Evolutionary conservation across 1,140 invertebrate genomes (phyloP).

Genomic region (Periplaneta americana): DNA sequence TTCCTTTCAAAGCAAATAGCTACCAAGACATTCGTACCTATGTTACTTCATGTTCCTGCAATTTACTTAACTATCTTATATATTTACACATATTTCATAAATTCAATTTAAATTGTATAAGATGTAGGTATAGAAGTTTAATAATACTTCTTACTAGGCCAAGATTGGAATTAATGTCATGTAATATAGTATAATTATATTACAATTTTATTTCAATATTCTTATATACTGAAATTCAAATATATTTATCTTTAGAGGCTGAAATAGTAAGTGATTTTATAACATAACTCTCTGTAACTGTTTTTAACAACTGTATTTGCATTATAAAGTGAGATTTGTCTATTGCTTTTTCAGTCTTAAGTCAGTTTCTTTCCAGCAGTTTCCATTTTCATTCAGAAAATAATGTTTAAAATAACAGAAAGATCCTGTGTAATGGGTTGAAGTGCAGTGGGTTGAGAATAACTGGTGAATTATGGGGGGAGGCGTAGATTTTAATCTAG

Average conservation of each 20-base stretch:
- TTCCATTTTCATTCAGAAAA: too few relatives aligned
- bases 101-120: background rate
- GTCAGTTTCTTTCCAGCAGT: too few relatives aligned
- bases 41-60: background rate
- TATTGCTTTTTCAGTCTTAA: too few relatives aligned
- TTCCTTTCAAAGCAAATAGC: background rate
- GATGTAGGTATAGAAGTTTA: background rate
- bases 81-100: background rate
- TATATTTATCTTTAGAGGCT: background rate
- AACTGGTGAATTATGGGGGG: too few relatives aligned
- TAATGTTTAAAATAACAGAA: too few relatives aligned
- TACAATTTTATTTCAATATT: background rate
- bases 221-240: background rate
- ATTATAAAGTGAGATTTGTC: background rate
- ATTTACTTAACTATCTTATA: background rate
- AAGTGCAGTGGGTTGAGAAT: too few relatives aligned
- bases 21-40: background rate
- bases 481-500: too few relatives aligned
- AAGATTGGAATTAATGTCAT: background rate
- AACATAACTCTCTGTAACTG: background rate
- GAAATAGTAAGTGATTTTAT: background rate
- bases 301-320: background rate
- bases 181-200: background rate
- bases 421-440: too few relatives aligned
- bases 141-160: background rate